Evolutionary conservation across 2,888 invertebrate species (phyloP).

Genomic region (Zootermopsis nevadensis): DNA sequence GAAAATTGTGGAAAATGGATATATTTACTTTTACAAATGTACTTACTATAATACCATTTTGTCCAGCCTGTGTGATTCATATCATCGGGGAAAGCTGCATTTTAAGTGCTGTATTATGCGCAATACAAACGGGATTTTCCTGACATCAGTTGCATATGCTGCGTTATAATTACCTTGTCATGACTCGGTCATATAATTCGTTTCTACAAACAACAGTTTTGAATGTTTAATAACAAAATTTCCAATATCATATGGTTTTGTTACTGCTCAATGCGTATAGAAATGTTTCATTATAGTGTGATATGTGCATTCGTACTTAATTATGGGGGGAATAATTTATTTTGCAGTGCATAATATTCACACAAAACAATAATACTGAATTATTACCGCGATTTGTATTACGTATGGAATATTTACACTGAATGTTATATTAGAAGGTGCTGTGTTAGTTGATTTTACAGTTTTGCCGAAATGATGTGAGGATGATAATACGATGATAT

Average conservation of each 20-base stretch:
- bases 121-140: neutral
- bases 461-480: neutral
- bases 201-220: conserved; percentile 7
- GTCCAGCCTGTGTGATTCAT: neutral
- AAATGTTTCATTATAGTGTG: conserved; percentile 18
- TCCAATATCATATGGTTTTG: conserved; percentile 12
- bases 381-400: neutral
- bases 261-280: conserved; percentile 12
- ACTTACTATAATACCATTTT: neutral
- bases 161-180: conserved; percentile 16
- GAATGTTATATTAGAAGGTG: neutral
- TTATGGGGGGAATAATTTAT: neutral
- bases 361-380: neutral
- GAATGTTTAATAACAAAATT: conserved; percentile 19
- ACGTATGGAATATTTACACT: neutral
- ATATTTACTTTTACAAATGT: neutral
- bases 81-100: neutral
- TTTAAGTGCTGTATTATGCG: neutral
- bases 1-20: too few species aligned
- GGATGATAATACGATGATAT: neutral
- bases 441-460: neutral
- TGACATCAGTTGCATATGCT: neutral
- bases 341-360: neutral
- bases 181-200: neutral
- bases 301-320: neutral